Conservation (phyloP, 2,797 vertebrate genomes). For the Enteromius treurensis region DNA sequence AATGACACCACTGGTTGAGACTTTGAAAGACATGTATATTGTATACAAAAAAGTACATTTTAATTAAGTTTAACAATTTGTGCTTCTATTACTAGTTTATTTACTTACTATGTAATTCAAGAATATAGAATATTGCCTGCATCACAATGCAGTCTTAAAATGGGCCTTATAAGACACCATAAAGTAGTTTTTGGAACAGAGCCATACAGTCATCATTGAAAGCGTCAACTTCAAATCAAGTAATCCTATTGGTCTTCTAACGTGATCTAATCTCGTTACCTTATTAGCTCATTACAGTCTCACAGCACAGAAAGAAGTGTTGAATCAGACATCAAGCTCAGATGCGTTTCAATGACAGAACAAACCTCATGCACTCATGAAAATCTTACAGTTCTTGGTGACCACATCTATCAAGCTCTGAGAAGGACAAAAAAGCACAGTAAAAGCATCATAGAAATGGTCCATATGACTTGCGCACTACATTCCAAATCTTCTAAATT, state of each 20-base stretch:
- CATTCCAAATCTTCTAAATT: neutral
- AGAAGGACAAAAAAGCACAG: neutral
- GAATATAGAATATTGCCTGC: neutral
- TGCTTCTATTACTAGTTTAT: too few relatives aligned
- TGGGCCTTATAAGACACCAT: neutral
- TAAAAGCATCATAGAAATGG: neutral
- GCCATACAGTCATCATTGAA: constrained; percentile 59
- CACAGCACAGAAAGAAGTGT: constrained; percentile 48
- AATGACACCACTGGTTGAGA: neutral
- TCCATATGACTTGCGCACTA: neutral
- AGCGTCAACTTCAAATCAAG: constrained; percentile 55
- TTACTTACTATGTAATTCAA: neutral
- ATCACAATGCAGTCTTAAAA: neutral
- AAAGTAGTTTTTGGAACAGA: constrained; percentile 26
- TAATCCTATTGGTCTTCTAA: constrained; percentile 63
- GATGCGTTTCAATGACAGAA: neutral
- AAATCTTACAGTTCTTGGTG: neutral
- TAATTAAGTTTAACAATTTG: neutral
- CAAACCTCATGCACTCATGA: neutral
- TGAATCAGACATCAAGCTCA: constrained; percentile 42
- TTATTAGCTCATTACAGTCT: constrained; percentile 50
- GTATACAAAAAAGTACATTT: neutral
- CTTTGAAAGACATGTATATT: neutral
- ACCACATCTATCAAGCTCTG: neutral
- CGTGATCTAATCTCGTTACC: constrained; percentile 59